Conservation (phyloP, 2,113 vertebrate genomes). For the Archilochus colubris region DNA sequence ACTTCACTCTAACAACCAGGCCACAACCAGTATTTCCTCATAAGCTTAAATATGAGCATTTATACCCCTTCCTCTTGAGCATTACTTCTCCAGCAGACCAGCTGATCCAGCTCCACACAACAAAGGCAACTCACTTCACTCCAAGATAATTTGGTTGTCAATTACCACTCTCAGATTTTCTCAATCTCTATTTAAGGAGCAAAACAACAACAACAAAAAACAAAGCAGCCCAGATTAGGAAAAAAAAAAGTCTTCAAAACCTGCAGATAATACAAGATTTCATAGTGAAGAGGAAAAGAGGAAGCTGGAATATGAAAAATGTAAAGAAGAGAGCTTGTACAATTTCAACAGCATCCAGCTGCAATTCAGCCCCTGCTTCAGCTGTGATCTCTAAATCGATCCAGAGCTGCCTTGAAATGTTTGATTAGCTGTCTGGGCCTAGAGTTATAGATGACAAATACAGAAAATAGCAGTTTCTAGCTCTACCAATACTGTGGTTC, state of each 20-base stretch:
- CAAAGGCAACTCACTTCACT: background rate
- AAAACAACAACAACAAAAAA: background rate
- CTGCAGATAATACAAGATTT: conserved; percentile 58
- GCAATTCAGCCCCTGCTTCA: conserved; percentile 56
- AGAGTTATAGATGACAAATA: background rate
- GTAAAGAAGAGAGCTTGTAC: conserved; percentile 37
- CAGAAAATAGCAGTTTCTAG: background rate
- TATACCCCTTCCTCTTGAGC: background rate
- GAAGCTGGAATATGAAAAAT: conserved; percentile 50
- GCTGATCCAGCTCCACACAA: background rate
- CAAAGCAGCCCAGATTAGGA: conserved; percentile 16
- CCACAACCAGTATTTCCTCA: background rate
- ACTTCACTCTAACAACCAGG: background rate
- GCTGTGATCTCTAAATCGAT: conserved; percentile 29
- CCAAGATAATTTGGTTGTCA: background rate
- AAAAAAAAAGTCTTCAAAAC: conserved; percentile 44
- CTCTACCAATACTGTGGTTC: background rate
- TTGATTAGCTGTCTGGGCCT: background rate
- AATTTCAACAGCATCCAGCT: conserved; percentile 65
- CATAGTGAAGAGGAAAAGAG: conserved; percentile 27
- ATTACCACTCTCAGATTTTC: conserved; percentile 24
- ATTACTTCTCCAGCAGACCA: background rate
- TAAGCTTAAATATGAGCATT: background rate
- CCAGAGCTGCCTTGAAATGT: conserved; percentile 31
- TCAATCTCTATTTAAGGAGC: conserved; percentile 35